phyloP scores from a whole-genome alignment of 1,140 invertebrate genomes.

The Linepithema humile region DNA sequence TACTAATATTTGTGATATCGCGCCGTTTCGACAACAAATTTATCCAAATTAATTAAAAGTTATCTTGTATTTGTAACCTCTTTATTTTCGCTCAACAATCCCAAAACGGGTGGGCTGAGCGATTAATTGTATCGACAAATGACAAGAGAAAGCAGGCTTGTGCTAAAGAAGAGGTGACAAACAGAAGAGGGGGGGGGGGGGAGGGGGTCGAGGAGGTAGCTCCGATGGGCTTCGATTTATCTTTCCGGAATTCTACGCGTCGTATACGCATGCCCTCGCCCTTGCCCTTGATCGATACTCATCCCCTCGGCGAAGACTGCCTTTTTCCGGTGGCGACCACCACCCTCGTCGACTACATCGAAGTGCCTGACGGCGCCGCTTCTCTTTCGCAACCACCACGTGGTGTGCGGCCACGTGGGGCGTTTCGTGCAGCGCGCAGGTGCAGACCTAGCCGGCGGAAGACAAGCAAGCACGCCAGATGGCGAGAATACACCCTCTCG shows the following conservation, averaged over 20 bases:
- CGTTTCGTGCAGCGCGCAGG: constrained; percentile 65
- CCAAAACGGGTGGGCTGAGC: background rate
- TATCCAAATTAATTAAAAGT: no score
- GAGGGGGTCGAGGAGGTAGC: no score
- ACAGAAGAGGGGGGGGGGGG: background rate
- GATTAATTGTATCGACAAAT: background rate
- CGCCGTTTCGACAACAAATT: no score
- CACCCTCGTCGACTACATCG: constrained; percentile 51
- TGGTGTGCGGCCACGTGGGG: constrained; percentile 76
- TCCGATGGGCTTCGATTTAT: constrained; percentile 29
- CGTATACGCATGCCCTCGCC: constrained; percentile 81
- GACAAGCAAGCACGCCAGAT: constrained; percentile 41
- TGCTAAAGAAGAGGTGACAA: background rate
- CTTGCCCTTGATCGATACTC: constrained; percentile 84
- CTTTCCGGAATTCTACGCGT: constrained; percentile 61
- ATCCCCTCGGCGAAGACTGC: constrained; percentile 75
- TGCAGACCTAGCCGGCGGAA: constrained; percentile 47
- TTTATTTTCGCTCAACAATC: no score
- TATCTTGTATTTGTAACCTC: no score
- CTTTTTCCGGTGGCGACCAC: constrained; percentile 56
- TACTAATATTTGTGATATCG: no score
- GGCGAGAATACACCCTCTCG: constrained; percentile 49
- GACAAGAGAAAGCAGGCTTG: background rate
- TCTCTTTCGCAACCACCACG: constrained; percentile 75
- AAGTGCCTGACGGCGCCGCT: constrained; percentile 25